Evolutionary conservation across 64 coral and sea anemone species (phyloP), one percentile per base, ranked within the genome.

Genomic region (Trachythela sp.): DNA sequence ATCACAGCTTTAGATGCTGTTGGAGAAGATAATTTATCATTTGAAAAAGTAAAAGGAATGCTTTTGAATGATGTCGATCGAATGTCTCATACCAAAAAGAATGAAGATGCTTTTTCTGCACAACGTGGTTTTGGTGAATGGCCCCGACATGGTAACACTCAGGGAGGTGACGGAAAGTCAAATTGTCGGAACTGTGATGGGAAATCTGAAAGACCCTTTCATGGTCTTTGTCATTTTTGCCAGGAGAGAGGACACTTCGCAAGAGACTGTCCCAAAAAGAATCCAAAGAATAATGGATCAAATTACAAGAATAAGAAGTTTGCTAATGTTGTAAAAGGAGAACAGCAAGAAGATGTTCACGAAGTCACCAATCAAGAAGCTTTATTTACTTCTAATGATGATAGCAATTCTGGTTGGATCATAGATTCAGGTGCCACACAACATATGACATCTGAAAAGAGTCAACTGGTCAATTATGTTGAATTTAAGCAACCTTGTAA

Each of bases 1-100:
- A 89, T 89, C 26, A 89, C 88, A 49, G 88, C 88, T 13, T 48
- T 89, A 77, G 88, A 89, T 77, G 64, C 87, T 89, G 87, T 89
- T 71, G 87, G 87, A 48, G 87, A 89, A 75, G 68, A 89, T 75
- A 77, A 88, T 88, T 76, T 88, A 29, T 88, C 87, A 42, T 88
- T 72, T 42, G 67, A 89, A 77, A 89, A 89, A 40, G 87, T 89
- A 5, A 77, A 89, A 68, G 58, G 40, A 13, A 89, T 89, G 87
- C 87, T 89, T 48, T 39, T 89, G 30, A 89, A 89, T 89, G 87
- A 89, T 89, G 40, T 48, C 48, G 87, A 89, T 39, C 67, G 87
- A 77, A 80, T 75, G 40, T 41, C 40, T 89, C 58, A 89, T 77
- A n/a, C 70, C 13, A 80, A 89, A 9, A 89, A 77, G 40, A 42